Evolutionary conservation across 2,888 invertebrate species (phyloP).

Genomic region (Drosophila macrospina): DNA sequence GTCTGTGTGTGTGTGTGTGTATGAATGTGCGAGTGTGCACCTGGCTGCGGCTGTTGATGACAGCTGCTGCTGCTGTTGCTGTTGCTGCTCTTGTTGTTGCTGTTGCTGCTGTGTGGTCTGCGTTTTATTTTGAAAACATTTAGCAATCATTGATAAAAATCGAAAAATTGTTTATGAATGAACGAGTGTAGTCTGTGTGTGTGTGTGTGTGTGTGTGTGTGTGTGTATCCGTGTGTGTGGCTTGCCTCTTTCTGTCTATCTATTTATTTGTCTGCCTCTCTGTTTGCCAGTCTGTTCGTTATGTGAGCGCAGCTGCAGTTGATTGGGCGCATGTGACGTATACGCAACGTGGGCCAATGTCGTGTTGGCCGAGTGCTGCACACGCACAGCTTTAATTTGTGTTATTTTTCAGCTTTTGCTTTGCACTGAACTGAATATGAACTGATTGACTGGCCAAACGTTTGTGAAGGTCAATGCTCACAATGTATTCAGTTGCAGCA

Average conservation of each 20-base stretch:
- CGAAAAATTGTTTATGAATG: conserved; percentile 77
- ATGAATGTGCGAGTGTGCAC: conserved; percentile 39
- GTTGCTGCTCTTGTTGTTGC: conserved; percentile 15
- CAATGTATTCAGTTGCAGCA: conserved; percentile 1
- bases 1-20: conserved; percentile 31
- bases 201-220: conserved; percentile 20
- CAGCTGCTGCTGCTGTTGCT: conserved; percentile 49
- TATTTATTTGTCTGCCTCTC: background rate
- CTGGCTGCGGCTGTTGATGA: conserved; percentile 43
- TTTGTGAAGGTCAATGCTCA: conserved; percentile 68
- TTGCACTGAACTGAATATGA: conserved; percentile 44
- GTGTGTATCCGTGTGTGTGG: conserved; percentile 10
- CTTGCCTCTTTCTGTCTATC: conserved; percentile 21
- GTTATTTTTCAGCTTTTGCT: conserved; percentile 34
- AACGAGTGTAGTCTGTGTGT: conserved; percentile 27
- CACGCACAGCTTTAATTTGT: conserved; percentile 37
- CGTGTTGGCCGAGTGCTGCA: conserved; percentile 18
- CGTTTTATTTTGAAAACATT: conserved; percentile 74
- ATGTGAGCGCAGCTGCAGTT: conserved; percentile 61
- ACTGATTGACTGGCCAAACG: conserved; percentile 49
- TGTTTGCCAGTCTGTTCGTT: conserved; percentile 21
- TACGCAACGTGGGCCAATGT: conserved; percentile 61
- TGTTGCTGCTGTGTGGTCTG: conserved; percentile 49
- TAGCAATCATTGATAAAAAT: conserved; percentile 81
- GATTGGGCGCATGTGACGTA: conserved; percentile 61